Evolutionary conservation across 2,888 invertebrate species (phyloP), one percentile per base, ranked within the genome.

Genomic region (Mechanitis messenoides): DNA sequence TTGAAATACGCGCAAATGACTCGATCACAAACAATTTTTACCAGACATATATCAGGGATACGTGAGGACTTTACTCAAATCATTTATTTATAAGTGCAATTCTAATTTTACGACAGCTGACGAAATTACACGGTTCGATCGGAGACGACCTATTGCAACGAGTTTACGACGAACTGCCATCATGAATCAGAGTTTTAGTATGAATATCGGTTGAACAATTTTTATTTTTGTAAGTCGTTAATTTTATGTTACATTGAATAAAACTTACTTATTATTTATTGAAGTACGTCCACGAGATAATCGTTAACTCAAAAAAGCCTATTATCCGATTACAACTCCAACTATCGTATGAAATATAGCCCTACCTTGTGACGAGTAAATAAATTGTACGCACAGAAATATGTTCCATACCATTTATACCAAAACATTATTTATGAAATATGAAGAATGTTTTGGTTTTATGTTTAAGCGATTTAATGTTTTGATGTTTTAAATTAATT

Each of bases 11-110:
- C 33, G n/a, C 45, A 38, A 53, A 53, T 28, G 2, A 45, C 45
- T 28, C 55, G 9, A 55, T 20, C 12, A 55, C 35, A 38, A 55
- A 55, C 55, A 55, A 55, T 38, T 55, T 38, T 20, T 28, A 55
- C 45, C 53, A 28, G 35, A 57, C 59, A 59, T 63, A 63, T 59
- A 66, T 62, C 58, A 55, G 20, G 53, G 58, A 33, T 61, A 65
- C 68, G 65, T 65, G 65, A 63, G 62, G 63, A 60, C 65, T 62
- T 65, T 59, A 58, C 47, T 33, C 50, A 53, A 47, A 65, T 65
- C 65, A 60, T 65, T 67, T 67, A 68, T 68, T 67, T 67, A 68
- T 67, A 63, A 65, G 65, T 67, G 65, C 67, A 64, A 67, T 68
- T 65, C 64, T 64, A 65, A 68, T 68, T 70, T 70, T 69, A 70